phyloP scores from a whole-genome alignment of 2,888 invertebrate species.

The Ctena decussata region DNA sequence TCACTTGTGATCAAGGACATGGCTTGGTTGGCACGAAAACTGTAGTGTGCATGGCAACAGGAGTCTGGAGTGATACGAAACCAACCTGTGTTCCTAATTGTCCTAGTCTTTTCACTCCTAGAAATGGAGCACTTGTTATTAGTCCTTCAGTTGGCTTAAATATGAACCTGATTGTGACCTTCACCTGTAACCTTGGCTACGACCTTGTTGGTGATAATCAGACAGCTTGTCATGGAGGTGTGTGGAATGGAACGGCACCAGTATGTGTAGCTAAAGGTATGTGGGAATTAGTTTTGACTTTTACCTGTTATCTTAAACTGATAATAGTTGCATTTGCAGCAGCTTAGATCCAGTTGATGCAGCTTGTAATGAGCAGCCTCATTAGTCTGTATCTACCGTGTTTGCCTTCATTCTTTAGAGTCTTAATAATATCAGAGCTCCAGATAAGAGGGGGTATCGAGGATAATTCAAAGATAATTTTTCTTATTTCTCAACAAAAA shows the following conservation, averaged over 20 bases:
- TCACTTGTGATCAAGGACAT: background rate
- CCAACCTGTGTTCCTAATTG: background rate
- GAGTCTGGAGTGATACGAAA: background rate
- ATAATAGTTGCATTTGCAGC: too few species aligned
- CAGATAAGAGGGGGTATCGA: too few species aligned
- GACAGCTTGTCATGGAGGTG: background rate
- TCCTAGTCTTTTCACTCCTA: background rate
- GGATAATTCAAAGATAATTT: too few species aligned
- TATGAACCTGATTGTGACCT: background rate
- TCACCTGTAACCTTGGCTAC: slow-evolving; percentile 14
- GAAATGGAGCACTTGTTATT: background rate
- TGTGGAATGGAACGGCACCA: background rate
- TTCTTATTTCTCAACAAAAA: too few species aligned
- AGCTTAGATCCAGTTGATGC: too few species aligned
- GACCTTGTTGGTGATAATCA: background rate
- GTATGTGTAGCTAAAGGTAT: background rate
- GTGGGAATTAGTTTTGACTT: too few species aligned
- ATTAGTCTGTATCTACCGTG: too few species aligned
- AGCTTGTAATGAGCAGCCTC: too few species aligned
- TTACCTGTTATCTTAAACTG: too few species aligned
- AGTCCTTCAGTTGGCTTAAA: too few species aligned
- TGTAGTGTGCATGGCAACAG: background rate
- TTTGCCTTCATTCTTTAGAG: too few species aligned
- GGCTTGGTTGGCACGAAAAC: background rate
- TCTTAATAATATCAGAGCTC: too few species aligned